A percentile compares a stretch with the other conserved stretches of the same genome.
These are phyloP conservation scores for Arctia plantaginis DNA, from an alignment of 2,888 invertebrate species.

Conservation along the genomic window DNA sequence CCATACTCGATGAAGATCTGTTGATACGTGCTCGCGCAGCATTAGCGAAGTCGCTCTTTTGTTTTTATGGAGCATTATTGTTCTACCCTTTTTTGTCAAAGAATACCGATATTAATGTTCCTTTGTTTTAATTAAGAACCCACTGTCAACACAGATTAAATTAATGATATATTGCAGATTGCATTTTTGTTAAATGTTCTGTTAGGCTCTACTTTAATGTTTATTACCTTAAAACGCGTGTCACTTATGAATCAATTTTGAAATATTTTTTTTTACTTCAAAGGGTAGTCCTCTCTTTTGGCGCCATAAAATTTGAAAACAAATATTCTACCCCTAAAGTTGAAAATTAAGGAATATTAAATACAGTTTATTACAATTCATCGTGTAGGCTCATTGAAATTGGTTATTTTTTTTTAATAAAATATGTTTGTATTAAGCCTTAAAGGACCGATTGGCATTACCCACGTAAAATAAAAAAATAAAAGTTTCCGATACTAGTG, in stretches of 20 bases:
- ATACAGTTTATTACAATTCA: too few relatives aligned
- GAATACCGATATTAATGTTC: conserved; percentile 17
- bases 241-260: background rate
- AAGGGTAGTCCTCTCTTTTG: background rate
- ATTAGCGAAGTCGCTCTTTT: conserved; percentile 34
- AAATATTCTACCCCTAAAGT: background rate
- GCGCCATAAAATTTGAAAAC: background rate
- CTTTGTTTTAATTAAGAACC: conserved; percentile 10
- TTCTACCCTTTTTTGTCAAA: conserved; percentile 28
- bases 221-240: background rate
- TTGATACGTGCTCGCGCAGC: conserved; percentile 63
- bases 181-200: background rate
- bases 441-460: too few relatives aligned
- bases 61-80: conserved; percentile 24
- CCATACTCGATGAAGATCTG: conserved; percentile 66
- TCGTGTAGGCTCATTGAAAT: too few relatives aligned
- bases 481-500: too few relatives aligned
- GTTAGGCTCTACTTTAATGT: background rate
- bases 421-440: too few relatives aligned
- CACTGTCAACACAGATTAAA: background rate
- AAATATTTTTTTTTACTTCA: background rate
- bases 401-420: too few relatives aligned
- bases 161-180: background rate
- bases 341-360: too few relatives aligned
- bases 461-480: too few relatives aligned